Evolutionary conservation across 2,113 vertebrate species (phyloP), one percentile per base, ranked within the genome.

Genomic region (Camarhynchus parvulus): DNA sequence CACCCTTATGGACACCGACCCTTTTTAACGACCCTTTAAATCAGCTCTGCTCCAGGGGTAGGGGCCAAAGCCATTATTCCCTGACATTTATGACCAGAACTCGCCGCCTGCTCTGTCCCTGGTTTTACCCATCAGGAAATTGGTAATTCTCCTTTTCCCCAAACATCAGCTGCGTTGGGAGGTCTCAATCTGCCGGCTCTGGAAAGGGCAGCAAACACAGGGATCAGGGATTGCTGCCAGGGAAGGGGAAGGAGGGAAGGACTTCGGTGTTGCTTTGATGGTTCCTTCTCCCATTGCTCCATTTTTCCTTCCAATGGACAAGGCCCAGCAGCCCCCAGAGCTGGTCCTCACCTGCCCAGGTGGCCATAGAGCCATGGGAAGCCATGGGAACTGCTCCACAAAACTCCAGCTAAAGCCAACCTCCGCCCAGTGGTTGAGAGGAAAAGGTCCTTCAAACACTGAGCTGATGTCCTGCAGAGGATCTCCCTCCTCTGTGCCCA

Each of bases 21-120:
- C 68, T 50, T 77, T 74, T 89, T 92, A 95, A 92, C 10, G 74
- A 79, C 53, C 66, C 59, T 73, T 88, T 87, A 83, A 94, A 95
- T 73, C 89, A 77, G 50, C 52, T 79, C 94, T 94, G 86, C 80
- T 89, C 22, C 33, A 53, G 73, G 78, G 16, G 3, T 35, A 25
- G 9, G 39, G 35, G 20, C 77, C 81, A 64, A 58, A 77, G 87
- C 58, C 68, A 27, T 84, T 74, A 61, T 85, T 61, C 42, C 39
- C 69, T 62, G 94, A 82, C 78, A 66, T 76, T 93, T 92, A 84
- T 35, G 73, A 56, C 49, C 53, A 42, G 49, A 35, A 53, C 28
- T 35, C 5, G 0, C 39, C 4, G 58, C 14, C 50, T 76, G 41
- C 55, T 58, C 35, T 14, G 35, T 31, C 64, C 30, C 33, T 63